phyloP scores from a whole-genome alignment of 2,797 vertebrate species.

The Spondyliosoma cantharus region DNA sequence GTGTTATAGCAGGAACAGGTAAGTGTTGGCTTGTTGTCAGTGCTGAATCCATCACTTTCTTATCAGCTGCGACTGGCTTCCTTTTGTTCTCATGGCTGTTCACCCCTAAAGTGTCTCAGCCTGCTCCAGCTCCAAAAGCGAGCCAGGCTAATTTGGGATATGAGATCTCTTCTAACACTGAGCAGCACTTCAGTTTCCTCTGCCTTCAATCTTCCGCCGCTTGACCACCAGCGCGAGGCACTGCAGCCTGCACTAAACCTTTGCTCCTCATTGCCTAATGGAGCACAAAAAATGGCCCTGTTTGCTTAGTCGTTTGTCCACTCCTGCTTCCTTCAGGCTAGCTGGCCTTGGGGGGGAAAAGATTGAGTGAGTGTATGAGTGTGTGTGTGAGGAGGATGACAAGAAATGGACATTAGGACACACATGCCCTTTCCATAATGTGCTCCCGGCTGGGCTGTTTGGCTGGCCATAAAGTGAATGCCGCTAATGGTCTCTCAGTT shows the following conservation, averaged over 20 bases:
- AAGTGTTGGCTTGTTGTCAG: conserved; percentile 38
- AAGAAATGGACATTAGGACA: conserved; percentile 78
- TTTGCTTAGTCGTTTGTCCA: conserved; percentile 73
- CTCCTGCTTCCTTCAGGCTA: conserved; percentile 69
- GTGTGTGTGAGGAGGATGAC: conserved; percentile 53
- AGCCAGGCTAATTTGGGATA: conserved; percentile 65
- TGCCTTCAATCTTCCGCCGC: conserved; percentile 58
- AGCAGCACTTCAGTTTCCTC: conserved; percentile 67
- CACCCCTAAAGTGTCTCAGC: conserved; percentile 48
- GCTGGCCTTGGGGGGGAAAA: conserved; percentile 57
- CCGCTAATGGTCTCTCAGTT: conserved; percentile 79
- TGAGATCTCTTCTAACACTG: conserved; percentile 61
- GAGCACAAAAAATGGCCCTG: conserved; percentile 73
- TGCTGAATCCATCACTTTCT: conserved; percentile 39
- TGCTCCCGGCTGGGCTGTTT: conserved; percentile 78
- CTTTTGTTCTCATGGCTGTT: conserved; percentile 29
- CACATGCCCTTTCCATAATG: conserved; percentile 79
- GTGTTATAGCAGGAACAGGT: conserved; percentile 30
- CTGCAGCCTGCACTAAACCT: conserved; percentile 71
- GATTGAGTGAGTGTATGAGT: conserved; percentile 45
- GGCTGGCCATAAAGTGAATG: conserved; percentile 78
- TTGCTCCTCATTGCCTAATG: conserved; percentile 78
- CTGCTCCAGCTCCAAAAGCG: conserved; percentile 35
- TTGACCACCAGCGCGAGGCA: conserved; percentile 70
- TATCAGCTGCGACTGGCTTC: conserved; percentile 47